phyloP scores from a whole-genome alignment of 2,797 vertebrate genomes.

The Mormyrops attenuatus region DNA sequence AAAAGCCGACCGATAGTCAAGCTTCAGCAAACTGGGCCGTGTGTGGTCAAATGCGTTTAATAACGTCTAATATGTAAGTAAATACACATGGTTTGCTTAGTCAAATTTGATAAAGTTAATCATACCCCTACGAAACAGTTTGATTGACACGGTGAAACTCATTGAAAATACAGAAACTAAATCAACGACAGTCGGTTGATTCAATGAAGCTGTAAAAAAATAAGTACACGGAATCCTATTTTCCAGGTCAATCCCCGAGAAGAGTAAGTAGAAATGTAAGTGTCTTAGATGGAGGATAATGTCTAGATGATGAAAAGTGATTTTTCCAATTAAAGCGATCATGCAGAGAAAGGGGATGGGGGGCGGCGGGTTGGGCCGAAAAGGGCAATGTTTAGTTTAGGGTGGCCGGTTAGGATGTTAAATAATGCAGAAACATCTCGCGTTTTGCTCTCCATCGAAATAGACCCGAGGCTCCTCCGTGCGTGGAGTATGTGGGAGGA shows the following conservation, averaged over 20 bases:
- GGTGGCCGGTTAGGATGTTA: neutral
- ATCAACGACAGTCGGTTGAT: neutral
- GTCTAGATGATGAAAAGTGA: neutral
- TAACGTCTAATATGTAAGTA: neutral
- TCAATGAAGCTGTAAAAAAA: neutral
- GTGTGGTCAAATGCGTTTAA: neutral
- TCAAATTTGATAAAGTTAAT: neutral
- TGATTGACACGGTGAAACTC: neutral
- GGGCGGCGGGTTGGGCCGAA: too few species aligned
- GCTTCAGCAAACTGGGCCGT: neutral
- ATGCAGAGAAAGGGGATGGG: neutral
- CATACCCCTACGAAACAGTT: neutral
- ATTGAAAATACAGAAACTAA: neutral
- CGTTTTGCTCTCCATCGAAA: neutral
- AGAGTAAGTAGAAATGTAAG: slow-evolving; percentile 8
- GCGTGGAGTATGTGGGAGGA: slow-evolving; percentile 47
- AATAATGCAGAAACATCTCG: neutral
- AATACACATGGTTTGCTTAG: neutral
- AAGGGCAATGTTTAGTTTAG: neutral
- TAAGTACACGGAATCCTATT: neutral
- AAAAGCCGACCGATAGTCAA: neutral
- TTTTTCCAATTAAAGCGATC: neutral
- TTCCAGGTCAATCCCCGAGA: neutral
- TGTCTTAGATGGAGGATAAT: neutral
- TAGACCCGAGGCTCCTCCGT: neutral